Evolutionary conservation across 1,140 invertebrate species (phyloP).

Genomic region (Pteromalus puparum): DNA sequence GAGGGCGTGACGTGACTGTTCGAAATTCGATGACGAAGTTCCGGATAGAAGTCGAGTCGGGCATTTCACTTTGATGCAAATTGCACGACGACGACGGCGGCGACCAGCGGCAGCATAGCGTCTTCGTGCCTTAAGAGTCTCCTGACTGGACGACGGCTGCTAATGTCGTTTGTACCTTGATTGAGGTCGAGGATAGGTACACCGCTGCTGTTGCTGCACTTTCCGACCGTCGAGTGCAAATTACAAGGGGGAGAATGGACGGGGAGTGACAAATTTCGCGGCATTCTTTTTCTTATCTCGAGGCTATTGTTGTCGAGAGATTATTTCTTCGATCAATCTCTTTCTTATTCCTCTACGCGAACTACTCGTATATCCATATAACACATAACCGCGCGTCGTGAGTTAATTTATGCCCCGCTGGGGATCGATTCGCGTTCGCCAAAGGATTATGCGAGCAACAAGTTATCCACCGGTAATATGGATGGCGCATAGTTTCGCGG

Average conservation of each 20-base stretch:
- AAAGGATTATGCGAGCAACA: too few species aligned
- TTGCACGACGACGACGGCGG: not conserved
- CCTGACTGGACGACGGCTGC: constrained; percentile 17
- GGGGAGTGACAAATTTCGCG: constrained; percentile 14
- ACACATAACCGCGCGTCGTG: too few species aligned
- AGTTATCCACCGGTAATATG: not conserved
- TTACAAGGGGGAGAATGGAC: not conserved
- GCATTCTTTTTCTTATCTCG: constrained; percentile 31
- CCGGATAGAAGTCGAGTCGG: not conserved
- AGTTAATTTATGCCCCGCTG: not conserved
- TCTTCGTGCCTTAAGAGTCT: constrained; percentile 32
- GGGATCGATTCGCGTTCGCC: not conserved
- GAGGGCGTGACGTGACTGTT: constrained; percentile 30
- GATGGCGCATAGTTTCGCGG: not conserved
- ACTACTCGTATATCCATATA: too few species aligned
- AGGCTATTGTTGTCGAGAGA: too few species aligned
- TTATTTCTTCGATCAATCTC: too few species aligned
- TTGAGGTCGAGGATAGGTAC: constrained; percentile 10
- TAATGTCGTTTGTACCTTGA: constrained; percentile 38
- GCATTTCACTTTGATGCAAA: constrained; percentile 41
- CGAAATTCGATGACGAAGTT: constrained; percentile 43
- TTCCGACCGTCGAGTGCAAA: not conserved
- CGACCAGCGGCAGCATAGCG: not conserved
- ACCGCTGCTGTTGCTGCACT: not conserved
- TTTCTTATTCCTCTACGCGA: too few species aligned